A percentile compares a stretch with the other conserved stretches of the same genome.
phyloP scores from a whole-genome alignment of 2,113 vertebrate genomes.

The Anarhynchus alexandrinus region DNA sequence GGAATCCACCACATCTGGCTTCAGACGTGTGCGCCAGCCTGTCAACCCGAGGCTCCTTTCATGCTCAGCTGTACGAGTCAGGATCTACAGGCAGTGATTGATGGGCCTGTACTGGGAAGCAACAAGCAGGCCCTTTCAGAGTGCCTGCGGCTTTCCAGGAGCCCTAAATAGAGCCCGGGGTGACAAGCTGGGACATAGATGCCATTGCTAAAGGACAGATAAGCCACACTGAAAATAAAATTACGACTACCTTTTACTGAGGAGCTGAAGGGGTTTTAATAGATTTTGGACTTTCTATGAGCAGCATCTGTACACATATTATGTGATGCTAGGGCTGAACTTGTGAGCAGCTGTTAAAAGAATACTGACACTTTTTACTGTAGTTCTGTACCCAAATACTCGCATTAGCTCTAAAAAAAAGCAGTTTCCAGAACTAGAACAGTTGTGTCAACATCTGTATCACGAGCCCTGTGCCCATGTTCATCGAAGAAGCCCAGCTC shows the following conservation, averaged over 20 bases:
- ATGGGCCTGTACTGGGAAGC: background rate
- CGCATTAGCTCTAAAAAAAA: background rate
- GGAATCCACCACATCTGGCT: background rate
- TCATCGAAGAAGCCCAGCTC: background rate
- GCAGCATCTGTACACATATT: background rate
- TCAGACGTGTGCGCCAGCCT: background rate
- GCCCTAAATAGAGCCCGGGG: background rate
- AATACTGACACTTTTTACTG: background rate
- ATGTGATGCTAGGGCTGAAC: background rate
- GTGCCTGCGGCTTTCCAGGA: background rate
- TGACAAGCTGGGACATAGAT: background rate
- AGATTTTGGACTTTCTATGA: background rate
- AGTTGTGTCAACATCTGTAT: background rate
- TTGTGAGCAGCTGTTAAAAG: background rate
- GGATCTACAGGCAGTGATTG: background rate
- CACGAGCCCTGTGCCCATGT: background rate
- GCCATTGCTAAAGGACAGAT: background rate
- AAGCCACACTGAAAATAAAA: background rate
- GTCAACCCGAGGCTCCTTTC: fast-evolving
- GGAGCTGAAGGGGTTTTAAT: background rate
- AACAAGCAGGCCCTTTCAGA: background rate
- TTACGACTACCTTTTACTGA: background rate
- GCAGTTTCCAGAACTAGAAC: background rate
- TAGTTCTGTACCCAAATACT: background rate
- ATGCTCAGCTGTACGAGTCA: background rate